These are phyloP conservation scores for Protobothrops flavoviridis DNA, from an alignment of 2,113 vertebrate genomes.

Conservation along the genomic window DNA sequence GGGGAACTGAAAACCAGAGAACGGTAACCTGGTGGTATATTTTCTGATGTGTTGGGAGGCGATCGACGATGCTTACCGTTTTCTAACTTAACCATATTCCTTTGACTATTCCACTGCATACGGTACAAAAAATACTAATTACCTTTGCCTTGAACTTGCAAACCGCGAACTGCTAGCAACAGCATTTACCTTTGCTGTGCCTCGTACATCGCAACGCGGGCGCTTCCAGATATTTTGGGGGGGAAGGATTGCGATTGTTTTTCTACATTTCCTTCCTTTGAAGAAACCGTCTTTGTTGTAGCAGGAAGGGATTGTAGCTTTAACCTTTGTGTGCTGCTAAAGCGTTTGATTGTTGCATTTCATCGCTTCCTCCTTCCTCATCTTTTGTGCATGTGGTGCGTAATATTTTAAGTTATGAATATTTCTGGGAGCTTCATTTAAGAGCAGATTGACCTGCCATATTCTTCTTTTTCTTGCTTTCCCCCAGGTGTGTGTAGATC, in stretches of 20 bases:
- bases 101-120: neutral
- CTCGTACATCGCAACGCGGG: neutral
- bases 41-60: neutral
- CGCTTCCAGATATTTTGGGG: neutral
- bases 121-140: neutral
- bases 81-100: neutral
- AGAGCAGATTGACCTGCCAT: neutral
- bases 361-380: neutral
- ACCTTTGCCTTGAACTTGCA: neutral
- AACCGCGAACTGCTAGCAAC: constrained; percentile 7
- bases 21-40: neutral
- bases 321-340: neutral
- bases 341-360: neutral
- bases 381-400: neutral
- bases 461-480: neutral
- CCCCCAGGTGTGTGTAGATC: neutral
- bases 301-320: neutral
- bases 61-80: neutral
- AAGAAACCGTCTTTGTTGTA: neutral
- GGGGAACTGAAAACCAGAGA: neutral
- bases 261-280: neutral
- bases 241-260: too few species aligned
- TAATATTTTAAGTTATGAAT: neutral
- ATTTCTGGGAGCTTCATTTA: neutral
- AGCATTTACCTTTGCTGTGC: neutral